Evolutionary conservation across 2,797 vertebrate species (phyloP), one percentile per base, ranked within the genome.

Genomic region (Crenuchus spilurus): DNA sequence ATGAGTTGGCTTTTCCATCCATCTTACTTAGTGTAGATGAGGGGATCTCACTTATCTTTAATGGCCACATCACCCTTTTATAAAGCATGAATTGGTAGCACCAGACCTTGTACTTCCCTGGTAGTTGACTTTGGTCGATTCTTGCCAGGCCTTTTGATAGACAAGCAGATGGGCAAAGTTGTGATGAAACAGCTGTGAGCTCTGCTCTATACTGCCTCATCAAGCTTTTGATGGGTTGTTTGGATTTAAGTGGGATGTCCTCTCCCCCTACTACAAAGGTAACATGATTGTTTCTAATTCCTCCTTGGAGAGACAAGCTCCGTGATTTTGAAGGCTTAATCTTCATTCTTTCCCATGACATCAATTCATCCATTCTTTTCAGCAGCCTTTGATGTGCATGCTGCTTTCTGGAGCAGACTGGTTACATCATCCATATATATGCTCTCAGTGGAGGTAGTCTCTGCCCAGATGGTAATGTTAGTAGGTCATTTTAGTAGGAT

Each of bases 301-400:
- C 24, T 35, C 48, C 75, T 60, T 13, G 46, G 41, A 76, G 14
- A 24, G 69, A 79, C 4, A 78, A 33, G 24, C 76, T 63, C 6
- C 6, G 4, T 8, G 26, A 74, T 16, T 75, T 80, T 30, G 48
- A 55, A 1, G 73, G 58, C 16, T 70, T 78, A 24, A 83, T 74
- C 60, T 70, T 69, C 16, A 70, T 64, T 18, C 33, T n/a, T 14
- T 65, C 70, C 65, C 66, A 75, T 1, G 20, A 20, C 54, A 57
- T 28, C 8, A 73, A 10, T 39, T 8, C 67, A 16, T 74, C 62
- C 49, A 5, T 66, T 51, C 18, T 44, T 35, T 13, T 75, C 16
- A 75, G 71, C n/a, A 46, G 37, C 11, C 33, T 51, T n/a, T 37
- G 46, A 33, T 44, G 35, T 70, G 22, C 74, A 42, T 54, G 49